phyloP scores from a whole-genome alignment of 2,113 vertebrate genomes.

The Equus quagga region DNA sequence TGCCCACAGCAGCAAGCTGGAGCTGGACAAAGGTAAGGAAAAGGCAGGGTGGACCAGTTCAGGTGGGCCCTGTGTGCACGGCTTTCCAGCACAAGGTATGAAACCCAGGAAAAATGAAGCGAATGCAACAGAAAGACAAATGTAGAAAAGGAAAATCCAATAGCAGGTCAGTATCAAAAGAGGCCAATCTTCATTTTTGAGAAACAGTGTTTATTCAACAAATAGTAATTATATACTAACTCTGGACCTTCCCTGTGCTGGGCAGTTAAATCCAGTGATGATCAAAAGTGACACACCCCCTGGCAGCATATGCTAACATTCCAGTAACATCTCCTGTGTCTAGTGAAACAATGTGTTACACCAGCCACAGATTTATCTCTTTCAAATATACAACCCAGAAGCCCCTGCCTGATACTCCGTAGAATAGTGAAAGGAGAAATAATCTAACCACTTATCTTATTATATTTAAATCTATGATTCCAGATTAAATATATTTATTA shows the following conservation, averaged over 20 bases:
- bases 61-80: neutral
- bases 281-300: neutral
- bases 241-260: neutral
- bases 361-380: neutral
- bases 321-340: neutral
- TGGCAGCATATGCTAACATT: neutral
- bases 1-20: neutral
- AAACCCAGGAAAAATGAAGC: neutral
- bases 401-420: neutral
- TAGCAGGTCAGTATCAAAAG: neutral
- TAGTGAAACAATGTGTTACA: neutral
- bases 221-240: neutral
- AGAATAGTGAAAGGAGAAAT: neutral
- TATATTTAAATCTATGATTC: neutral
- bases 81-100: neutral
- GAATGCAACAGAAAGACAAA: neutral
- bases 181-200: neutral
- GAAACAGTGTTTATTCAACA: neutral
- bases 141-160: neutral
- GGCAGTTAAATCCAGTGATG: neutral
- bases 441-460: neutral
- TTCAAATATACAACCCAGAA: neutral
- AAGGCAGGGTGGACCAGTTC: neutral
- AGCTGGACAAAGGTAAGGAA: neutral
- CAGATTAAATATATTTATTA: neutral